Evolutionary conservation across 2,797 vertebrate species (phyloP), one percentile per base, ranked within the genome.

Genomic region (Rhynchotus rufescens): DNA sequence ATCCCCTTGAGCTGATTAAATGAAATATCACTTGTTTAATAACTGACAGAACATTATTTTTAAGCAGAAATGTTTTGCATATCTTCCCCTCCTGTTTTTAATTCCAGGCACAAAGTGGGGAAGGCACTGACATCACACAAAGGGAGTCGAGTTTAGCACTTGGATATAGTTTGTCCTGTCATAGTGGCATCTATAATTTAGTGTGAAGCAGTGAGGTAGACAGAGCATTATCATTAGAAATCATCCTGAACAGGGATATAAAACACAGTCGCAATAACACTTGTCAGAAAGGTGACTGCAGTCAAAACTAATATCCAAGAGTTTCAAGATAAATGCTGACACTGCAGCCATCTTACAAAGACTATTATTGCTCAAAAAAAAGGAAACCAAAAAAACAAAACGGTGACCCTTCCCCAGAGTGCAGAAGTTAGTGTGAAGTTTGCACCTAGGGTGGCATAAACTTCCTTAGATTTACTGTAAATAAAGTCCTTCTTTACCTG

Each of bases 21-120:
- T 98, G 97, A 98, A 98, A 98, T 98, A 98, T 98, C 97, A 98
- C 97, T 98, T 98, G 97, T 98, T 98, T 98, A 98, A 98, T 98
- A 98, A 98, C 97, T 97, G 96, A 96, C 96, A 96, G 97, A 98
- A 98, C 97, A 98, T 97, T 98, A 97, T 97, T 98, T 98, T 98
- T 97, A 98, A 98, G 97, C 96, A 97, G 96, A 97, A 98, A 98
- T 97, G 88, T 97, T 98, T 98, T 98, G 97, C 97, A 97, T 98
- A 97, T 97, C 96, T 97, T 94, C 45, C 51, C 85, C 86, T 89
- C 88, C 94, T 95, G 89, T 93, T 97, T 97, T 96, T 97, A 95
- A 98, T 97, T 97, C 97, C 79, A 86, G 81, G 90, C 97, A 94
- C 96, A 96, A 96, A 89, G 79, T 82, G 94, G 94, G 14, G 88